Conservation (phyloP, 2,113 vertebrate genomes). For the Falcunculus frontatus region DNA sequence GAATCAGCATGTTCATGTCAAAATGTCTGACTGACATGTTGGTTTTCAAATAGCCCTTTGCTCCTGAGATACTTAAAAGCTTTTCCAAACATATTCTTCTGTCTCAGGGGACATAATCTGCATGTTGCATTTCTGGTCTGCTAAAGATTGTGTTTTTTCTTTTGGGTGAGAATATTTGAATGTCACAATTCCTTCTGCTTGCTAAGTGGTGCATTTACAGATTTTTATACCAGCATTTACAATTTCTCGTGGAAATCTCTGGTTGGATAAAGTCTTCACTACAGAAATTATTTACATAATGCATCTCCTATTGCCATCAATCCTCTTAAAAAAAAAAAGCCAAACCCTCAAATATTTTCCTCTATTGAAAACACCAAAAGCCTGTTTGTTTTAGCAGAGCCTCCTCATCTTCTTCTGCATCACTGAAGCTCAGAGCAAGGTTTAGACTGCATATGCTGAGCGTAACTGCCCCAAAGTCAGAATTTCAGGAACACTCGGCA, state of each 20-base stretch:
- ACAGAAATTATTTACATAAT: background rate
- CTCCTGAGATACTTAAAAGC: background rate
- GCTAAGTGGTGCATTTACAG: background rate
- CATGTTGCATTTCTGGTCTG: background rate
- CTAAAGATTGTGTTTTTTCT: background rate
- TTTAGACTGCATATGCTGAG: background rate
- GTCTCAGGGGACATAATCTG: background rate
- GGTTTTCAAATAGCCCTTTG: background rate
- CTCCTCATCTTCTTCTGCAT: background rate
- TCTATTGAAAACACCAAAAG: background rate
- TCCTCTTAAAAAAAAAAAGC: background rate
- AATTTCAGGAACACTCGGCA: background rate
- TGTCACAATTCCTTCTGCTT: background rate
- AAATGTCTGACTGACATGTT: background rate
- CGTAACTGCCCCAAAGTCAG: background rate
- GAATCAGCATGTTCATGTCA: background rate
- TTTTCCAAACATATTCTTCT: background rate
- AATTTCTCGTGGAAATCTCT: background rate
- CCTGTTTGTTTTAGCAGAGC: background rate
- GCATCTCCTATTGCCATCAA: background rate
- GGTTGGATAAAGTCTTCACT: background rate
- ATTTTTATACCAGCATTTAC: background rate
- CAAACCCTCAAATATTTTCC: background rate
- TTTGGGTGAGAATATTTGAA: background rate
- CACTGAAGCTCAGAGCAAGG: background rate